These are phyloP conservation scores for Zaprionus obscuricornis DNA, from an alignment of 2,888 invertebrate species.

Conservation along the genomic window DNA sequence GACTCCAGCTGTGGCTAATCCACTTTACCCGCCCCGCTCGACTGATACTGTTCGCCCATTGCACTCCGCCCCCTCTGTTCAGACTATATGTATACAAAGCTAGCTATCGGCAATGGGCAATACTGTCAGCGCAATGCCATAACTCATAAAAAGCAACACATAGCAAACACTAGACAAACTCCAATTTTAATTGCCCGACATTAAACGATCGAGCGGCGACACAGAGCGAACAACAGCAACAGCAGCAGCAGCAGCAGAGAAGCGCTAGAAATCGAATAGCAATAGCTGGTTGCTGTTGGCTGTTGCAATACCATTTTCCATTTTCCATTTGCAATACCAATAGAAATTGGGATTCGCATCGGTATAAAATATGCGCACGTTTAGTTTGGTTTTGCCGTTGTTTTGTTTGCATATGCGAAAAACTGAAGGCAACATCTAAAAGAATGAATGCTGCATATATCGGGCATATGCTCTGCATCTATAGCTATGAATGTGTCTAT, in stretches of 20 bases:
- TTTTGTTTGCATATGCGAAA: slow-evolving; percentile 74
- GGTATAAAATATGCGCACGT: slow-evolving; percentile 76
- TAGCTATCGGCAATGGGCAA: slow-evolving; percentile 31
- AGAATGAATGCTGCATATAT: slow-evolving; percentile 9
- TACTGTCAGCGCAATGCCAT: slow-evolving; percentile 58
- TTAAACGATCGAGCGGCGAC: slow-evolving; percentile 71
- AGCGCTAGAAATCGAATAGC: neutral
- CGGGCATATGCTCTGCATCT: slow-evolving; percentile 31
- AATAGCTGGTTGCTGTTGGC: slow-evolving; percentile 4
- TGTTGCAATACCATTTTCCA: slow-evolving; percentile 36
- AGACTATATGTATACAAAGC: slow-evolving; percentile 33
- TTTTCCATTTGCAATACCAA: slow-evolving; percentile 27
- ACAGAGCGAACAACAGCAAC: neutral
- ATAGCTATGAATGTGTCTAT: neutral
- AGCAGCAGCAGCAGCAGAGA: slow-evolving; percentile 7
- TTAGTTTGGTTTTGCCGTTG: slow-evolving; percentile 72
- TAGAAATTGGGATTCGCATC: slow-evolving; percentile 50
- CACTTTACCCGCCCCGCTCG: slow-evolving; percentile 2
- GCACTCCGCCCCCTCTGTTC: slow-evolving; percentile 38
- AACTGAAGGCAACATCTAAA: slow-evolving; percentile 22
- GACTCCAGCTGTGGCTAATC: slow-evolving; percentile 47
- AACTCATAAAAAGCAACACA: slow-evolving; percentile 67
- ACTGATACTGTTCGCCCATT: slow-evolving; percentile 10
- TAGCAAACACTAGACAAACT: slow-evolving; percentile 39
- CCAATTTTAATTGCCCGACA: slow-evolving; percentile 78